A percentile compares a stretch with the other conserved stretches of the same genome.
These are phyloP conservation scores for Drosophila pullipes DNA, from an alignment of 2,888 invertebrate genomes.

Conservation along the genomic window DNA sequence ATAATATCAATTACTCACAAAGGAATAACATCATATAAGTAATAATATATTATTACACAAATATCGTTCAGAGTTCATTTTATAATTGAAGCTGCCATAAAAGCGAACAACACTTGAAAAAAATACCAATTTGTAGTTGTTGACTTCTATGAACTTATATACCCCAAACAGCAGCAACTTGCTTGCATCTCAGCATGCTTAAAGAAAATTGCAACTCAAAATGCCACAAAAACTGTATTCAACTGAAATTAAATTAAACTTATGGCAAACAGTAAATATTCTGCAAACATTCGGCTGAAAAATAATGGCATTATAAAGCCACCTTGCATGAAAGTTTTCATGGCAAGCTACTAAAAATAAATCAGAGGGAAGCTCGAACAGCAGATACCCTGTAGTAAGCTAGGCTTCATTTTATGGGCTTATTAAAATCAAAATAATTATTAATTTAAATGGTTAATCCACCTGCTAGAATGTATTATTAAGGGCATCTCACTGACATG, in stretches of 20 bases:
- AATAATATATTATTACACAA: background rate
- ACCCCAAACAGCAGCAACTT: background rate
- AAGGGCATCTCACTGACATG: no score
- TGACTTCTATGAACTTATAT: slow-evolving; percentile 35
- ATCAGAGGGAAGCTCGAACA: background rate
- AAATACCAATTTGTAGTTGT: slow-evolving; percentile 27
- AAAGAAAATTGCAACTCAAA: slow-evolving; percentile 17
- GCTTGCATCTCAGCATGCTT: slow-evolving; percentile 21
- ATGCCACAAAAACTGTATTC: slow-evolving; percentile 24
- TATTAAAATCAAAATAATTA: background rate
- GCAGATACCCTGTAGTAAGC: background rate
- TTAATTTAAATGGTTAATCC: background rate
- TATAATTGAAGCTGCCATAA: slow-evolving; percentile 8
- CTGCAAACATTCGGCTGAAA: slow-evolving; percentile 8
- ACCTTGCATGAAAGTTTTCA: slow-evolving; percentile 13
- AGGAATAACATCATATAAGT: no score
- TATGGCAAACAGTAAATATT: slow-evolving; percentile 26
- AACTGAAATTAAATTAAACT: slow-evolving; percentile 47
- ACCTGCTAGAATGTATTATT: background rate
- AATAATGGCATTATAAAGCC: slow-evolving; percentile 14
- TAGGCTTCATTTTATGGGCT: no score
- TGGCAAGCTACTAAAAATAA: slow-evolving; percentile 3
- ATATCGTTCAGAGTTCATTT: background rate
- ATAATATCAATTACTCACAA: background rate
- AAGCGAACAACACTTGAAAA: slow-evolving; percentile 13